Evolutionary conservation across 1,140 invertebrate species (phyloP), one percentile per base, ranked within the genome.

Genomic region (Semibalanus balanoides): DNA sequence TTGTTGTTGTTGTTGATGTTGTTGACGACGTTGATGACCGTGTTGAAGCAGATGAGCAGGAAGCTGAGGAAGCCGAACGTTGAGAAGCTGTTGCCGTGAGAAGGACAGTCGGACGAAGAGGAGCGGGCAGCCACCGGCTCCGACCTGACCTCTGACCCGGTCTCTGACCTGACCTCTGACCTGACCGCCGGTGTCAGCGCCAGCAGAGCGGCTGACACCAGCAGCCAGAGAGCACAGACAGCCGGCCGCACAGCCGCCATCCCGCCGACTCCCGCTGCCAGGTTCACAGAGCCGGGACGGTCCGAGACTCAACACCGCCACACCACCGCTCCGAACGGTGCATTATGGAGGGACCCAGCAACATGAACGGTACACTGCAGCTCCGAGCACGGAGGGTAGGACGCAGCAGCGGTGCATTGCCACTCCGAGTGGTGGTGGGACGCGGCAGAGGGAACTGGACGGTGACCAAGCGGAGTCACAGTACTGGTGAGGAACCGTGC

Each of bases 191-290:
- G 96, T 83, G 97, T 97, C 83, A 93, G 91, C 82, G 94, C 97
- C 85, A 94, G 91, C 82, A 88, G 90, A 83, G 89, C 82, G 82
- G 81, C 88, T 17, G 22, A 19, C 51, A 64, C 51, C 51, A 64
- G 51, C 51, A 64, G 51, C 92, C 74, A 95, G 96, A 86, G 97
- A 98, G 85, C 98, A 98, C 84, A 94, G 93, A 91, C 94, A 98
- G 87, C 98, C 98, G 95, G 98, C 85, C 96, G 98, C 82, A 89
- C 96, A 81, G 92, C 93, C 7, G 97, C 96, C 3, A 91, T 98
- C 79, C 82, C 89, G 64, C 86, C 98, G 72, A 89, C 98, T 70
- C 27, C 69, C n/a, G 27, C 43, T 30, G 76, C 73, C 35, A 17
- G 35, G 5, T 17, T 40, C 35, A n/a, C n/a, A n/a, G n/a, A n/a